phyloP scores from a whole-genome alignment of 2,113 vertebrate species.

The Speoplatyrhinus poulsoni region DNA sequence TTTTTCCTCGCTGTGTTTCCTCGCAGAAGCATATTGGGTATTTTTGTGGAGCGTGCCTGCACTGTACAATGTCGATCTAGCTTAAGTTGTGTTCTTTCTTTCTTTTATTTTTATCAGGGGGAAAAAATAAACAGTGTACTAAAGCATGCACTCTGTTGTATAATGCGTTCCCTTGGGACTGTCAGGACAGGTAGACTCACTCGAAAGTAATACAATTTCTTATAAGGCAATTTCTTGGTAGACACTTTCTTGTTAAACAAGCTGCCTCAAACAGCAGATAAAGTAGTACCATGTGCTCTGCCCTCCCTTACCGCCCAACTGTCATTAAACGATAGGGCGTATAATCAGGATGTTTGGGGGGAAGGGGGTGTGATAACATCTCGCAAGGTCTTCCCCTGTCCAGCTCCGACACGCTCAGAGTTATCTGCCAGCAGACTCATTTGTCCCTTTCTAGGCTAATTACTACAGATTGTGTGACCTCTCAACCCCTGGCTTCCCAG shows the following conservation, averaged over 20 bases:
- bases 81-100: no score
- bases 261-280: constrained; percentile 1
- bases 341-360: constrained; percentile 21
- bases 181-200: constrained; percentile 17
- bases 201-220: neutral
- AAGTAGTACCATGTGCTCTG: neutral
- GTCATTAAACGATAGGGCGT: constrained; percentile 21
- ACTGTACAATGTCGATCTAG: no score
- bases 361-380: constrained; percentile 29
- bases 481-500: constrained; percentile 50
- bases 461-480: constrained; percentile 67
- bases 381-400: constrained; percentile 37
- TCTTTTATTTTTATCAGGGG: no score
- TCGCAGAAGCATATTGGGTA: no score
- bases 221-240: no score
- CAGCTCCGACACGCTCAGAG: constrained; percentile 34
- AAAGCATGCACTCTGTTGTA: no score
- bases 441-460: constrained; percentile 66
- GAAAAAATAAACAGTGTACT: no score
- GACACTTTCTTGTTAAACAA: constrained; percentile 19
- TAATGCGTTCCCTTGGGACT: neutral
- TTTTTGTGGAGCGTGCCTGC: no score
- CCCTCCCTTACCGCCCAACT: neutral
- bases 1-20: no score
- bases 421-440: constrained; percentile 52